These are phyloP conservation scores for Spicauda simplicius DNA, from an alignment of 2,888 invertebrate genomes.

Conservation along the genomic window DNA sequence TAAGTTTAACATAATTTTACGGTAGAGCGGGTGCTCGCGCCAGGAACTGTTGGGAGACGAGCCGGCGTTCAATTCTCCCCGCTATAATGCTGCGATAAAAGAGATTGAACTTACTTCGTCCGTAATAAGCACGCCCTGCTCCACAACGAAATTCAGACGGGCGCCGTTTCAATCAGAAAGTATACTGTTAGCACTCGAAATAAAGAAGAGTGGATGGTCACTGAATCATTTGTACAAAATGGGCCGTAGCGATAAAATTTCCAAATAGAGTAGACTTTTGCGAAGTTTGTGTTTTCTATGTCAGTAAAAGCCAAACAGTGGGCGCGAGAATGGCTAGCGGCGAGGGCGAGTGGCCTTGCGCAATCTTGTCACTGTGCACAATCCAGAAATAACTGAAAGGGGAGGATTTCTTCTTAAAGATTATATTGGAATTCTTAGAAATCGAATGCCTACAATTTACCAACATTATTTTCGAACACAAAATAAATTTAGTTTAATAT, in stretches of 20 bases:
- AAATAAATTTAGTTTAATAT: too few relatives aligned
- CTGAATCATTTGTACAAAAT: conserved; percentile 47
- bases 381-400: neutral
- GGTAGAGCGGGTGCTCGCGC: conserved; percentile 67
- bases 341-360: neutral
- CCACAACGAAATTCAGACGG: conserved; percentile 56
- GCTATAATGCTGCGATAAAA: conserved; percentile 78
- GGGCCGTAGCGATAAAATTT: conserved; percentile 3
- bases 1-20: conserved; percentile 80
- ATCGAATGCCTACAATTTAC: too few relatives aligned
- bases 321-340: conserved; percentile 1
- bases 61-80: conserved; percentile 68
- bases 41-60: conserved; percentile 64
- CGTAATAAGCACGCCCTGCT: conserved; percentile 71
- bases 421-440: neutral
- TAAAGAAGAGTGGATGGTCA: conserved; percentile 41
- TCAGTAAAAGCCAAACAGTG: conserved; percentile 7
- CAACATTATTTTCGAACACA: too few relatives aligned
- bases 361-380: conserved; percentile 1
- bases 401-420: neutral
- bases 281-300: conserved; percentile 10
- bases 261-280: conserved; percentile 4
- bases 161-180: conserved; percentile 60
- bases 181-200: conserved; percentile 49
- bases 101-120: conserved; percentile 78